Evolutionary conservation across 2,888 invertebrate species (phyloP).

Genomic region (Opisthograptis luteolata): DNA sequence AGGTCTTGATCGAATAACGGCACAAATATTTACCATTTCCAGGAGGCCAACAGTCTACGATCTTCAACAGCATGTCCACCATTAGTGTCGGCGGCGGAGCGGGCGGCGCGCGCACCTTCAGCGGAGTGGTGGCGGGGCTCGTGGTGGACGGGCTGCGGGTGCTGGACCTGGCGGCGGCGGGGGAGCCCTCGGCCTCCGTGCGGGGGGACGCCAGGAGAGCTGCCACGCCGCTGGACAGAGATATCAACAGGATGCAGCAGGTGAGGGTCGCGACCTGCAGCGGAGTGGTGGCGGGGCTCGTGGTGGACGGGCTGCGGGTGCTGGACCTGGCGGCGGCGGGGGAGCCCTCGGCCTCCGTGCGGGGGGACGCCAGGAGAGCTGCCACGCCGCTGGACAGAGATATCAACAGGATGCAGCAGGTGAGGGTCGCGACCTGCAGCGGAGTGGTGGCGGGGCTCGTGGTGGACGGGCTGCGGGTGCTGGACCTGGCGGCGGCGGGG

Average conservation of each 20-base stretch:
- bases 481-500: conserved; percentile 93
- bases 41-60: conserved; percentile 93
- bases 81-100: conserved; percentile 92
- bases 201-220: conserved; percentile 93
- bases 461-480: conserved; percentile 92
- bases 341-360: conserved; percentile 89
- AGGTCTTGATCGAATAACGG: too few relatives aligned
- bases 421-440: conserved; percentile 89
- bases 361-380: conserved; percentile 93
- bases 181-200: conserved; percentile 90
- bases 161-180: conserved; percentile 93
- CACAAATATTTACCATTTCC: conserved; percentile 33
- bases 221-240: conserved; percentile 89
- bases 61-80: conserved; percentile 96
- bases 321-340: conserved; percentile 94
- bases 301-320: conserved; percentile 92
- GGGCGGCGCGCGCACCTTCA: conserved; percentile 91
- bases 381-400: conserved; percentile 90
- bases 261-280: conserved; percentile 90
- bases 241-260: conserved; percentile 95
- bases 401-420: conserved; percentile 95
- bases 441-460: conserved; percentile 96
- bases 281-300: conserved; percentile 95
- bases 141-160: conserved; percentile 94
- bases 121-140: conserved; percentile 94